Percentiles rank a stretch among this genome's conserved stretches.
Conservation (phyloP, 2,888 invertebrate species). For the Eilema caniola region DNA sequence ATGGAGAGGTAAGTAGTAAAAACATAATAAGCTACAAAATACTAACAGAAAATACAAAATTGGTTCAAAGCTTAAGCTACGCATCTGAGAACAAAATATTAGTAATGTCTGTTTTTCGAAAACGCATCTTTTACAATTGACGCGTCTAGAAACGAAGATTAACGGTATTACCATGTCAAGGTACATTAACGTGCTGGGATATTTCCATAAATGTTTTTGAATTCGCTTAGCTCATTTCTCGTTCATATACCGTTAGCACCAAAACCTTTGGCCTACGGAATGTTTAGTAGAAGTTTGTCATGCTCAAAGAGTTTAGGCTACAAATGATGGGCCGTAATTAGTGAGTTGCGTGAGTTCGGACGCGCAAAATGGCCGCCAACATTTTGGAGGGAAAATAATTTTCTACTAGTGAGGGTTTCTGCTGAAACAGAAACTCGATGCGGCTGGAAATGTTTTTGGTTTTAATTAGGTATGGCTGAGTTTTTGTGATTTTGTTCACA, state of each 20-base stretch:
- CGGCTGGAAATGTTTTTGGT: slow-evolving; percentile 28
- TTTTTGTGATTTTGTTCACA: too few relatives aligned
- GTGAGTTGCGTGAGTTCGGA: slow-evolving; percentile 52
- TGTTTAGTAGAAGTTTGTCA: slow-evolving; percentile 60
- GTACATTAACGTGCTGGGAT: background rate
- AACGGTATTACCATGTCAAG: background rate
- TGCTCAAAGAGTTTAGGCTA: slow-evolving; percentile 54
- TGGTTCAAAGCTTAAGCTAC: background rate
- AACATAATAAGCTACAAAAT: too few relatives aligned
- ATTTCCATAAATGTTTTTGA: background rate
- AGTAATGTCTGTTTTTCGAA: background rate
- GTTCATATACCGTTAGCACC: slow-evolving; percentile 34
- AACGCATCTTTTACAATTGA: background rate
- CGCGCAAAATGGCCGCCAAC: slow-evolving; percentile 43
- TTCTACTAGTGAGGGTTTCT: slow-evolving; percentile 39
- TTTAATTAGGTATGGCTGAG: slow-evolving; percentile 15
- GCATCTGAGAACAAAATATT: background rate
- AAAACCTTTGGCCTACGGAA: slow-evolving; percentile 32
- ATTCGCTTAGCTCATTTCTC: slow-evolving; percentile 20
- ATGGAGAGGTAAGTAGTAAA: too few relatives aligned
- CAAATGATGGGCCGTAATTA: slow-evolving; percentile 63
- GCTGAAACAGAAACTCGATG: slow-evolving; percentile 28
- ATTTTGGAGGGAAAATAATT: slow-evolving; percentile 46
- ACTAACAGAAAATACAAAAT: background rate
- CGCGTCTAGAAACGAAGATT: background rate